Percentiles rank a stretch among this genome's conserved stretches.
Evolutionary conservation across 2,888 invertebrate species (phyloP).

Genomic region (Dermolepida albohirtum): DNA sequence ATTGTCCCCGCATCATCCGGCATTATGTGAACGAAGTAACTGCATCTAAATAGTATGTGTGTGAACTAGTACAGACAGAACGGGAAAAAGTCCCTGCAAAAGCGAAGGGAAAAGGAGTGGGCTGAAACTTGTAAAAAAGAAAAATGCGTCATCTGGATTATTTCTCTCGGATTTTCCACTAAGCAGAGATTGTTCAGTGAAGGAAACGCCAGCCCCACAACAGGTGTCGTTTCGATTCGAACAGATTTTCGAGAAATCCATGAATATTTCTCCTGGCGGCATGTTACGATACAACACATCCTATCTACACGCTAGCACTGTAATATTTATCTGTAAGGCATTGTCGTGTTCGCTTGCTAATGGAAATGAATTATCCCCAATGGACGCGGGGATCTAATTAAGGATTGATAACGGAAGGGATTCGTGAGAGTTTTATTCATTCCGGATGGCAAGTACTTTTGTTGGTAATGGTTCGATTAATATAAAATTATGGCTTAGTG

Average conservation of each 20-base stretch:
- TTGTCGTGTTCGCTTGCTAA: conserved; percentile 28
- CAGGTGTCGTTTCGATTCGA: conserved; percentile 31
- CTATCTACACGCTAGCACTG: conserved; percentile 1
- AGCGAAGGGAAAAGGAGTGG: neutral
- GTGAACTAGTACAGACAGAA: conserved; percentile 2
- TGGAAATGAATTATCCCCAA: conserved; percentile 36
- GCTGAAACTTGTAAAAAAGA: conserved; percentile 16
- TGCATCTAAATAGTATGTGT: neutral
- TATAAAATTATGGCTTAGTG: neutral
- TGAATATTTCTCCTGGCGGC: conserved; percentile 3
- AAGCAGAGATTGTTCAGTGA: conserved; percentile 20
- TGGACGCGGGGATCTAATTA: conserved; percentile 23
- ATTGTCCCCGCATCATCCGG: conserved; percentile 15
- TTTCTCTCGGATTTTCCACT: conserved; percentile 32
- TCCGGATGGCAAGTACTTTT: conserved; percentile 3
- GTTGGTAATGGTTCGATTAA: neutral
- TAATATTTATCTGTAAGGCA: conserved; percentile 33
- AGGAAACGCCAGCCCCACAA: conserved; percentile 32
- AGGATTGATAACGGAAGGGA: conserved; percentile 19
- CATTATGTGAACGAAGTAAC: conserved; percentile 31
- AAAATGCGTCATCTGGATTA: conserved; percentile 34
- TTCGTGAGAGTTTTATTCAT: conserved; percentile 2
- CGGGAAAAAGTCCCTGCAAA: neutral
- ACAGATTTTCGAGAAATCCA: conserved; percentile 28
- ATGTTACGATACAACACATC: no score